Evolutionary conservation across 2,113 vertebrate genomes (phyloP), one percentile per base, ranked within the genome.

Genomic region (Emydocephalus ijimae): DNA sequence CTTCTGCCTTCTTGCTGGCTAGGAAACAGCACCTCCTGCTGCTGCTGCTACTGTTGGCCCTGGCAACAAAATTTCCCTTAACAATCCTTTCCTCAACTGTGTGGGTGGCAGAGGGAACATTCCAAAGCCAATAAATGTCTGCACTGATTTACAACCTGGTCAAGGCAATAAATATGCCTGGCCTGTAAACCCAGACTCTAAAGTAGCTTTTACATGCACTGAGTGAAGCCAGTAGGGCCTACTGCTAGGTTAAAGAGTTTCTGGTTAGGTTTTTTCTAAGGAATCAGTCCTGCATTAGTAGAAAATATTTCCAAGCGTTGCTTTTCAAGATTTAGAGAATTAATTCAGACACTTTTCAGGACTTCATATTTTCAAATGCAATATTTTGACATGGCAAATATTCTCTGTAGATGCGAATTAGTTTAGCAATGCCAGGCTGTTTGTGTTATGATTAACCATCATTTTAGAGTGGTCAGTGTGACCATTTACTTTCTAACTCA

Each of bases 61-160:
- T 90, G 56, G 69, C 86, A 95, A 93, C 50, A 56, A 87, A 23
- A 64, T 93, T 96, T 94, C 90, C 94, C 87, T 90, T 93, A 94
- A 94, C 26, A 81, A 81, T 81, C 56, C 92, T 93, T 90, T 91
- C 55, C 61, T 93, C 34, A 43, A 24, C 85, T 94, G 64, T 26
- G 61, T 12, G 93, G 86, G 48, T 50, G 87, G 39, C 1, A 94
- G 85, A 34, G 89, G 7, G 14, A 90, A 1, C 69, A 93, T 92
- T 95, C 89, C 69, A 94, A 94, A 95, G 94, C 52, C 59, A 93
- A 93, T 39, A 45, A 23, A 92, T 56, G 6, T 64, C 89, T 59
- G 87, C 34, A 61, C 85, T 96, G 88, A 93, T 94, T 94, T 92
- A 94, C 23, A n/a, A 64, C 29, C 55, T 93, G 61, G 69, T 93